phyloP scores from a whole-genome alignment of 2,888 invertebrate species.

The Aphodius sticticus region DNA sequence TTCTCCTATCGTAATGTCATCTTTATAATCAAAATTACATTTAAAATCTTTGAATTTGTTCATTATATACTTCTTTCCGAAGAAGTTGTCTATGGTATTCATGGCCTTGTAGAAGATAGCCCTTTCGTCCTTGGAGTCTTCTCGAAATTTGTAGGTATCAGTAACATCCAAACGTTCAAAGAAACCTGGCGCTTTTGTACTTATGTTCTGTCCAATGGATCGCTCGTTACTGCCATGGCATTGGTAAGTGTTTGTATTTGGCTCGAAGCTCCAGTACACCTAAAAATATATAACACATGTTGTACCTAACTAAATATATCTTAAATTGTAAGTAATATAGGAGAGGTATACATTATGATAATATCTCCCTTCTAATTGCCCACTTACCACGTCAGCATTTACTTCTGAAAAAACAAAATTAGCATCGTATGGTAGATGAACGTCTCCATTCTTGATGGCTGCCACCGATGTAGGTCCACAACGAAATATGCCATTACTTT shows the following conservation, averaged over 20 bases:
- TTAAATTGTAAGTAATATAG: no score
- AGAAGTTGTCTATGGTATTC: conserved; percentile 76
- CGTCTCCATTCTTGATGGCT: conserved; percentile 84
- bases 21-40: conserved; percentile 79
- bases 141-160: conserved; percentile 77
- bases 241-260: conserved; percentile 71
- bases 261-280: conserved; percentile 83
- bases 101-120: conserved; percentile 82
- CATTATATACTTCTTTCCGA: conserved; percentile 82
- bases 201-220: conserved; percentile 79
- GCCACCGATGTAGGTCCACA: conserved; percentile 88
- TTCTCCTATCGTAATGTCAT: conserved; percentile 83
- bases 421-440: conserved; percentile 82
- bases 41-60: conserved; percentile 83
- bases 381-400: conserved; percentile 83
- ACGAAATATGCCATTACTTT: conserved; percentile 80
- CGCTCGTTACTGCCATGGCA: conserved; percentile 62
- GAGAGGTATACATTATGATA: neutral
- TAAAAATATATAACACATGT: conserved; percentile 48
- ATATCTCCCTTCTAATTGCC: neutral
- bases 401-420: conserved; percentile 91
- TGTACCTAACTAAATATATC: no score
- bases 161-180: conserved; percentile 85
- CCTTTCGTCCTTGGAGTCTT: conserved; percentile 79
- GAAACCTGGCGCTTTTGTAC: conserved; percentile 81